A percentile compares a stretch with the other conserved stretches of the same genome.
Conservation (phyloP, 2,113 vertebrate genomes). For the Toxotes chatareus region DNA sequence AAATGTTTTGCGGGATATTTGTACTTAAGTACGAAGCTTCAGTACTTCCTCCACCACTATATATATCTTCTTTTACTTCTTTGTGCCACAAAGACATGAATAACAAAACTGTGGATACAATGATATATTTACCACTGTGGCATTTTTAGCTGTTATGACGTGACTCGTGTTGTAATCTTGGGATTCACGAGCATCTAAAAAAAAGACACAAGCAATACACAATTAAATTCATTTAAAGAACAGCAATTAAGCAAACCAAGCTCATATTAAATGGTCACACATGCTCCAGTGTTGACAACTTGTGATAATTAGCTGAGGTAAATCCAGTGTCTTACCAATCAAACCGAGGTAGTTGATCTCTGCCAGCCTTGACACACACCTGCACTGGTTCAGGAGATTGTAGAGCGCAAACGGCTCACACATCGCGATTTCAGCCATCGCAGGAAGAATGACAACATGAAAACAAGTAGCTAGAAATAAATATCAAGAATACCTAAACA, state of each 20-base stretch:
- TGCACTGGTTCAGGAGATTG: conserved; percentile 88
- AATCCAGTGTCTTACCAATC: conserved; percentile 83
- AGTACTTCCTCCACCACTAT: no score
- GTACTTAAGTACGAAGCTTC: no score
- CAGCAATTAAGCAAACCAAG: background rate
- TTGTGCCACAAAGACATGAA: no score
- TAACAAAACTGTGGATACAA: background rate
- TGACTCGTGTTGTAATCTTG: conserved; percentile 86
- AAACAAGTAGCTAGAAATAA: background rate
- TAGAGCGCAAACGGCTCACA: conserved; percentile 87
- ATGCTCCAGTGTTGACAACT: background rate
- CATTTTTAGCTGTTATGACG: conserved; percentile 86
- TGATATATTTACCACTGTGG: conserved; percentile 78
- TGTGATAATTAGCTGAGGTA: background rate
- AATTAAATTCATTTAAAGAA: background rate
- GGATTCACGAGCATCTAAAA: conserved; percentile 87
- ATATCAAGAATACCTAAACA: background rate
- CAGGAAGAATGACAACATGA: background rate
- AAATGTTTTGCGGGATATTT: no score
- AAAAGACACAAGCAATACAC: conserved; percentile 22
- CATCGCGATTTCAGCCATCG: conserved; percentile 82
- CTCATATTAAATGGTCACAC: background rate
- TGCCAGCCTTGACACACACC: conserved; percentile 78
- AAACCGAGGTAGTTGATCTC: conserved; percentile 89
- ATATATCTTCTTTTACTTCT: no score